Base-by-base conservation (phyloP, 2,888 invertebrate genomes). In the Amphipyra tragopoginis region DNA sequence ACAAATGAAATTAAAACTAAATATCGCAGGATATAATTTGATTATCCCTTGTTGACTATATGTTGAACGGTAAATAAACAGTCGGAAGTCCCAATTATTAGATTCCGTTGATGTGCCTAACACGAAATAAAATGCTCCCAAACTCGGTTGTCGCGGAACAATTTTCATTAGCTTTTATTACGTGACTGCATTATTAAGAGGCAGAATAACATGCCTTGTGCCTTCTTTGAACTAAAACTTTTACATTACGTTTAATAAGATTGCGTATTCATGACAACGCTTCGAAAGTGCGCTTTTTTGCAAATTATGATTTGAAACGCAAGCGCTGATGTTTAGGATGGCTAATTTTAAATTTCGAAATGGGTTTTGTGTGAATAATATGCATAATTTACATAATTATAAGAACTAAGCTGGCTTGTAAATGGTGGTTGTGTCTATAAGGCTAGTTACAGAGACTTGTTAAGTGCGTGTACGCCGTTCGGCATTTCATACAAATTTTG, bases 131-230 rank as follows among this genome's bases (percentile, higher is more conserved):
- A 90, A 91, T 86, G 83, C 80, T 79, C 70, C 82, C 79, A 83
- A 90, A 90, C 88, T 89, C 89, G 88, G 88, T 89, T 86, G 89
- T 90, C 89, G 86, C 87, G 86, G 81, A 92, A 90, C 92, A 91
- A 92, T 93, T 93, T 93, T 91, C 92, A 93, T 93, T 93, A 92
- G 89, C 83, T 83, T 72, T 82, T 77, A 83, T 85, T 89, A 93
- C 93, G 92, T 92, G 93, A 90, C 91, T 89, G 87, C 82, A 86
- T 88, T 93, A 89, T 88, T 86, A 91, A 93, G 83, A 82, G 82
- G 82, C 81, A 72, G 80, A 80, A 78, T 75, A 77, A 81, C 80
- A 75, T 72, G 70, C 70, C 80, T 10, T 52, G 57, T 65, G 29
- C 72, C 65, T 74, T 68, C 56, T 82, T 78, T 80, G 79, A 86